These are phyloP conservation scores for Dromococcyx pavoninus DNA, from an alignment of 2,797 vertebrate genomes.

Conservation along the genomic window DNA sequence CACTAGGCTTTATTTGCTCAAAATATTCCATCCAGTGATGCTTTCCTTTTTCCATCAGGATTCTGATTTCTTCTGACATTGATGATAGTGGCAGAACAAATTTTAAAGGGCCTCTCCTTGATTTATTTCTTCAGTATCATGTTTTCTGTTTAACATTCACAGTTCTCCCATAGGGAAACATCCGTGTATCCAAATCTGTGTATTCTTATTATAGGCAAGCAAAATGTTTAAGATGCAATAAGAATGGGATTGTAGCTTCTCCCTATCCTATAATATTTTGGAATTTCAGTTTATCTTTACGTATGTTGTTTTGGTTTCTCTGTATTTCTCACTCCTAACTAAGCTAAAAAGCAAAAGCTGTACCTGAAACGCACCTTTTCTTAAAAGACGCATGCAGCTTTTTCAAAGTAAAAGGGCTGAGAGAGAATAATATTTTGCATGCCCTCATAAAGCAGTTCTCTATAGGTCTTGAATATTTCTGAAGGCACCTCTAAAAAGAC, in stretches of 20 bases:
- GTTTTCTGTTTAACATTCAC: background rate
- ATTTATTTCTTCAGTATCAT: slow-evolving; percentile 24
- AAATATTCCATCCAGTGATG: slow-evolving; percentile 1
- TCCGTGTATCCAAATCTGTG: background rate
- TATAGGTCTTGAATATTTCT: background rate
- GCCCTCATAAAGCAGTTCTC: background rate
- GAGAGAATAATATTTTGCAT: background rate
- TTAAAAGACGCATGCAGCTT: background rate
- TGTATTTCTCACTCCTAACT: background rate
- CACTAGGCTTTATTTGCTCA: slow-evolving; percentile 41
- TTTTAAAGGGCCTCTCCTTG: background rate
- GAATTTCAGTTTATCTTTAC: background rate
- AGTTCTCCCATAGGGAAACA: background rate
- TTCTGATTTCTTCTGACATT: slow-evolving; percentile 49
- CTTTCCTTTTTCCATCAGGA: slow-evolving; percentile 19
- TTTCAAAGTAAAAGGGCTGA: background rate
- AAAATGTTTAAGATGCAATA: background rate
- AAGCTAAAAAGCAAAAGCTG: background rate
- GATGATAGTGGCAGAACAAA: slow-evolving; percentile 6
- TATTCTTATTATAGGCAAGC: background rate
- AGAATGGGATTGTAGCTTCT: background rate
- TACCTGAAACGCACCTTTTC: background rate
- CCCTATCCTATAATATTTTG: background rate
- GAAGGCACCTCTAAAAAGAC: background rate
- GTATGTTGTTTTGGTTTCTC: background rate